A percentile compares a stretch with the other conserved stretches of the same genome.
These are phyloP conservation scores for Branchellion lobata DNA, from an alignment of 2,888 invertebrate genomes.

Conservation along the genomic window DNA sequence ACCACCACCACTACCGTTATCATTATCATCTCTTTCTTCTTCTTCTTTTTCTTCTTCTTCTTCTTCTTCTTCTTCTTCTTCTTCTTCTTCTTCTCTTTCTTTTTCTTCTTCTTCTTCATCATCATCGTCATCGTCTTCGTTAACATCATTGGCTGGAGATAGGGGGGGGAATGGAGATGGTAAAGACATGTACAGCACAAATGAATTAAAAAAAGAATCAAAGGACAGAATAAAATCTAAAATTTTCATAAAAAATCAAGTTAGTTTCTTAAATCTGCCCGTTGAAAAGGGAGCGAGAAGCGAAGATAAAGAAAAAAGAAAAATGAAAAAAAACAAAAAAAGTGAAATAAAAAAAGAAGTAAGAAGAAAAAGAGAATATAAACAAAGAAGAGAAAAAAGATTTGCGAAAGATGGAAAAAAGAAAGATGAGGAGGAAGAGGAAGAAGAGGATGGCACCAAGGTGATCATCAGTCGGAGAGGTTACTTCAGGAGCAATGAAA, in stretches of 20 bases:
- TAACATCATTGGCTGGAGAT: too few relatives aligned
- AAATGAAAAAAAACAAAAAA: too few relatives aligned
- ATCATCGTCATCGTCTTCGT: not conserved
- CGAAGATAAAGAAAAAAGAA: not conserved
- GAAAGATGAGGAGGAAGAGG: not conserved
- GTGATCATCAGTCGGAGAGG: not conserved
- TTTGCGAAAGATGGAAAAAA: not conserved
- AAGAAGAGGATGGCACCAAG: not conserved
- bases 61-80: slow-evolving; percentile 9
- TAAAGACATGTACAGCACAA: too few relatives aligned
- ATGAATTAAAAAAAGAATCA: too few relatives aligned
- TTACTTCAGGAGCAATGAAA: slow-evolving; percentile 9
- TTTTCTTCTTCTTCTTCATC: not conserved
- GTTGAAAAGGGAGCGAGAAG: too few relatives aligned
- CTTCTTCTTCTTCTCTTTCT: slow-evolving; percentile 2
- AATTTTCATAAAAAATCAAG: too few relatives aligned
- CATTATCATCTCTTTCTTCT: not conserved
- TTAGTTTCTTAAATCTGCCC: too few relatives aligned
- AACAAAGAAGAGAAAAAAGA: not conserved
- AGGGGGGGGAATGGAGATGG: too few relatives aligned
- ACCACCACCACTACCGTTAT: not conserved
- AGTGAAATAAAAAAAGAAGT: not conserved
- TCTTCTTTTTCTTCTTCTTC: slow-evolving; percentile 4
- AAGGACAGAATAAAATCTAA: too few relatives aligned
- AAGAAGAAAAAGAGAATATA: not conserved